Base-by-base conservation (phyloP, 2,113 vertebrate genomes). In the Cryptotis parvus region DNA sequence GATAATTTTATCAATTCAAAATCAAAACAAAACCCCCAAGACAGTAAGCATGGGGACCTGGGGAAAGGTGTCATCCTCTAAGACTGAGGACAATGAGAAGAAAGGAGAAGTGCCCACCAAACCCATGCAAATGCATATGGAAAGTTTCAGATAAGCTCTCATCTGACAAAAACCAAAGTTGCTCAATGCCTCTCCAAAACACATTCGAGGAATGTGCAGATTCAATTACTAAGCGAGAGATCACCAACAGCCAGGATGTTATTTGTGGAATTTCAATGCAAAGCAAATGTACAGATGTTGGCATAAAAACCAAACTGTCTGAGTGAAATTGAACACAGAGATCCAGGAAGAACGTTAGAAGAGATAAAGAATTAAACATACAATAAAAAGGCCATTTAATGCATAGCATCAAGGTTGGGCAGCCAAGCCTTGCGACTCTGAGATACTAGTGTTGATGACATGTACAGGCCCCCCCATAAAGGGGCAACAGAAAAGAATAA, bases 221-320 rank as follows among this genome's bases (percentile, higher is more conserved):
- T 95, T 97, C 95, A 96, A 95, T 97, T 92, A 93, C 68, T 58
- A 2, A 85, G 66, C 63, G n/a, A 55, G 66, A 94, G 49, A 84
- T 95, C 86, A 96, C 82, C 43, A 95, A 89, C 74, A 95, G 90
- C 87, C 96, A 81, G 93, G 66, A 91, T 77, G 76, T 78, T 96
- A 90, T 93, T 97, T 92, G 90, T 88, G 26, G 84, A 95, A 89
- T 95, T 87, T 94, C 84, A 96, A 90, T 70, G 93, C 81, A 97
- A 97, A 97, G 95, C 89, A 96, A 96, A 97, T 87, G 65, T 95
- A 95, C 94, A 96, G 94, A 96, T 95, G 95, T 82, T 96, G 95
- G 78, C 93, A 96, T 0, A 0, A 94, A 97, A 96, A 84, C 41
- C 94, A 95, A 97, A 94, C 86, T 75, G 74, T 89, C 88, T 93